Base-by-base conservation (phyloP, 2,113 vertebrate genomes). In the Xiphias gladius region DNA sequence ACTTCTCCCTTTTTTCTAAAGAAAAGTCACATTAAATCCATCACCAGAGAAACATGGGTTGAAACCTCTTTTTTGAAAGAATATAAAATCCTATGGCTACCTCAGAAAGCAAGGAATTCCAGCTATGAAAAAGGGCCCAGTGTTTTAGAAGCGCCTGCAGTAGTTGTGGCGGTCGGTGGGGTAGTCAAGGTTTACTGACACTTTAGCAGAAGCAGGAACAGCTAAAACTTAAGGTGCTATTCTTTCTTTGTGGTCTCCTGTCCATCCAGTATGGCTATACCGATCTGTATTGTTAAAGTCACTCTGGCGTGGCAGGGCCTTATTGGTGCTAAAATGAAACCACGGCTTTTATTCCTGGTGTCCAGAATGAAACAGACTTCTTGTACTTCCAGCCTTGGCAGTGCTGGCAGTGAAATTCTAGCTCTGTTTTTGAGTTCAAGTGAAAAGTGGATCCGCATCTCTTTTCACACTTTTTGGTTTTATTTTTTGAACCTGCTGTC, bases 291-390 rank as follows among this genome's bases (percentile, higher is more conserved):
- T 88, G 87, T 91, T 79, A 64, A 79, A 74, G 76, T 83, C 83
- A 77, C 77, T 83, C 87, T 87, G 91, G 87, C 73, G 79, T 61
- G 52, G 41, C 86, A 73, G 90, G 90, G 83, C 71, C 91, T 89
- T 91, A 83, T 83, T 94, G 97, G 97, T 97, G 97, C 96, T 97
- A 96, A 93, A 92, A 90, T 30, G 72, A 96, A 92, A 93, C 86
- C 69, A 82, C 43, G 28, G 79, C 71, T 88, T 72, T 89, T 32
- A 37, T 46, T 93, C 78, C 82, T 90, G 90, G 14, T 82, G 86
- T 71, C 88, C 71, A 80, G 91, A 62, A 14, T 41, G 76, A 90
- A 26, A 84, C 83, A 86, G 50, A 80, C 19, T 66, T 83, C 85
- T 32, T 90, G 85, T 75, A 28, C 79, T 43, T 43, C 62, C 76